Percentiles rank a stretch among this genome's conserved stretches.
phyloP scores from a whole-genome alignment of 2,888 invertebrate genomes.

The Eristalis tenax region DNA sequence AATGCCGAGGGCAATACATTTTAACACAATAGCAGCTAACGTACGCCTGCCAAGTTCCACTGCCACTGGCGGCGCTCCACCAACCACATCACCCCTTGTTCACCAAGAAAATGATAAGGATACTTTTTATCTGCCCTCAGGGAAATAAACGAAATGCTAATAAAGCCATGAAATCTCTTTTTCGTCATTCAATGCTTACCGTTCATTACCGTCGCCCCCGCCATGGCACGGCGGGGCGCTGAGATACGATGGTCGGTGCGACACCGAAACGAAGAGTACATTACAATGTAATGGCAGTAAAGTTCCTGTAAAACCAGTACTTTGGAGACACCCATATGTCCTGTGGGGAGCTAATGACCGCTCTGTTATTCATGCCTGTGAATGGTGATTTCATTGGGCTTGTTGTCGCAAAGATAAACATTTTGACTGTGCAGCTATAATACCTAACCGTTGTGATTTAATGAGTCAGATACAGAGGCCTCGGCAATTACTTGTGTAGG shows the following conservation, averaged over 20 bases:
- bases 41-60: constrained; percentile 2
- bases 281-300: constrained; percentile 63
- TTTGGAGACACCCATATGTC: constrained; percentile 62
- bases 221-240: background rate
- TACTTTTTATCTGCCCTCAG: constrained; percentile 68
- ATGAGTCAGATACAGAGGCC: constrained; percentile 7
- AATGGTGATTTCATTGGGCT: constrained; percentile 61
- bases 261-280: constrained; percentile 37
- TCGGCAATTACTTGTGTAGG: background rate
- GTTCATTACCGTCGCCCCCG: constrained; percentile 40
- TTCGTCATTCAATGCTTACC: constrained; percentile 64
- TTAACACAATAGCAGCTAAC: constrained; percentile 55
- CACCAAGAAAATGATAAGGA: constrained; percentile 57
- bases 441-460: constrained; percentile 28
- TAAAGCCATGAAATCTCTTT: constrained; percentile 69
- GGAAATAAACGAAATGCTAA: constrained; percentile 71
- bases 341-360: constrained; percentile 66
- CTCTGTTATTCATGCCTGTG: constrained; percentile 56
- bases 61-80: background rate
- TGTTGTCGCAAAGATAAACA: constrained; percentile 59
- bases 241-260: background rate
- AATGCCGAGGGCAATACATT: constrained; percentile 59
- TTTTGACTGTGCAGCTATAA: constrained; percentile 51
- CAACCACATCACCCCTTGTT: background rate
- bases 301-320: constrained; percentile 53